Conservation (phyloP, 2,797 vertebrate species). For the Podargus strigoides region DNA sequence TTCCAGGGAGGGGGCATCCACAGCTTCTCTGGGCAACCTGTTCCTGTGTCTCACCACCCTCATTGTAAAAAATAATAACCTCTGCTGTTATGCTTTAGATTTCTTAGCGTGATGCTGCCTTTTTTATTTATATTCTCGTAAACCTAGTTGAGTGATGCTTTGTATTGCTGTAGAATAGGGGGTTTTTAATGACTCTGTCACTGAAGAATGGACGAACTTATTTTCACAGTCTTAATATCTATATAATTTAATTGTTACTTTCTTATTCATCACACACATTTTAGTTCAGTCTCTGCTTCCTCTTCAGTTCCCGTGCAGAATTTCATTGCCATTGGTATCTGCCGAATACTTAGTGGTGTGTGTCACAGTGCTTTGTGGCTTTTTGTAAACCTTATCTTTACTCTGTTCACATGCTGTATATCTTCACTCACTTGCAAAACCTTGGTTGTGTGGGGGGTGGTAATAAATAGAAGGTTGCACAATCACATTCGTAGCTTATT, state of each 20-base stretch:
- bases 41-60: not conserved
- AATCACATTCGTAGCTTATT: not conserved
- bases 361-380: conserved; percentile 3
- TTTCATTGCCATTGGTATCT: not conserved
- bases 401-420: not conserved
- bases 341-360: not conserved
- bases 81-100: not conserved
- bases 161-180: not conserved
- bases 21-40: not conserved
- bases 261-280: not conserved
- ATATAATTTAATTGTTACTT: not conserved
- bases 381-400: not conserved
- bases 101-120: not conserved
- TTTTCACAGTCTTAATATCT: not conserved
- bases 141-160: not conserved
- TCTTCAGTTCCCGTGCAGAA: not conserved
- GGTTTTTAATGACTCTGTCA: not conserved
- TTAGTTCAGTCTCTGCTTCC: not conserved
- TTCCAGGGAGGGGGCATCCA: not conserved
- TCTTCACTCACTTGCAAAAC: not conserved
- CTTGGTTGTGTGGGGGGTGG: not conserved
- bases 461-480: not conserved
- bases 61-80: not conserved
- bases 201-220: not conserved
- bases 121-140: not conserved